Evolutionary conservation across 2,797 vertebrate species (phyloP), one percentile per base, ranked within the genome.

Genomic region (Catharus ustulatus): DNA sequence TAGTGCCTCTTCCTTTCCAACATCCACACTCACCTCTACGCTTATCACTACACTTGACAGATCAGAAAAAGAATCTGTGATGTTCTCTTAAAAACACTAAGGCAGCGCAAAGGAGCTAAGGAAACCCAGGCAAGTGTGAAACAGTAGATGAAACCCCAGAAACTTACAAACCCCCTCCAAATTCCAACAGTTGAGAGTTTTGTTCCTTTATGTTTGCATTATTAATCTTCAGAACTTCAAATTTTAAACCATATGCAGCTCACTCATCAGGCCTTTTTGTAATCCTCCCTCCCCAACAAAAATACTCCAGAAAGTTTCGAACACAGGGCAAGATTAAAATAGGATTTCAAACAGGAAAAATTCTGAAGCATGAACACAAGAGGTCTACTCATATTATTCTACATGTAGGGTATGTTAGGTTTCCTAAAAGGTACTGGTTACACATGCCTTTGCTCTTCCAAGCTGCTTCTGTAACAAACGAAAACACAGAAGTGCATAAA

Each of bases 401-500:
- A 32, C 9, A 40, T 9, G 8, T 18, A 46, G 10, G 16, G 26
- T 36, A 52, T 1, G 2, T 26, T 7, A 48, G 6, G 19, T 75
- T 52, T 78, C 17, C 26, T 38, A 52, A 32, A 42, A 71, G 15
- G 13, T 40, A 5, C 3, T 59, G 9, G 55, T 11, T 64, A 74
- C 15, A 49, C 6, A 14, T 4, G 12, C 27, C 27, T 81, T 59
- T 0, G 0, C 7, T 69, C 55, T 79, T 68, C 19, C 5, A 67
- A 59, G 15, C 13, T 57, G 18, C 34, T 66, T 49, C 36, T 52
- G 32, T 14, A 59, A 52, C 15, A 51, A 74, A 43, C 4, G 69
- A 62, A 48, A 51, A 12, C 21, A 17, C 15, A 18, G 3, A 77
- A 86, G 26, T 2, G 5, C 10, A 85, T 52, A 74, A 79, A 16